Evolutionary conservation across 2,113 vertebrate species (phyloP).

Genomic region (Struthio camelus): DNA sequence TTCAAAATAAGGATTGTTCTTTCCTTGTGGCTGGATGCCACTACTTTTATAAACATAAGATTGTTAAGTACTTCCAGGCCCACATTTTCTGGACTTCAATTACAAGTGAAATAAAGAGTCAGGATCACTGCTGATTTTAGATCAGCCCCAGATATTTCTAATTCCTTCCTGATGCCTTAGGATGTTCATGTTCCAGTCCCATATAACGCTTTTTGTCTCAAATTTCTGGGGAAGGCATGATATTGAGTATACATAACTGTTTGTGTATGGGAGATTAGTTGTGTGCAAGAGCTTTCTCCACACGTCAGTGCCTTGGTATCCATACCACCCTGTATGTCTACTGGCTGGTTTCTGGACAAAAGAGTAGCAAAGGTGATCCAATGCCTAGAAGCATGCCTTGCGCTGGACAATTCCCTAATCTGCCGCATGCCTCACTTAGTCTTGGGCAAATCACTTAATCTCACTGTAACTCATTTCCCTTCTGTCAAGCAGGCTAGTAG

Average conservation of each 20-base stretch:
- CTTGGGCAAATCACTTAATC: neutral
- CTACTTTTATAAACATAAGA: neutral
- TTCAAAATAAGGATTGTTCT: neutral
- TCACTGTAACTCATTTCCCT: rapidly evolving
- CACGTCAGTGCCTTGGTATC: neutral
- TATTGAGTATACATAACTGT: neutral
- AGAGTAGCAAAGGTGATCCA: neutral
- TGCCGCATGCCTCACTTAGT: neutral
- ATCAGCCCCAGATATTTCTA: neutral
- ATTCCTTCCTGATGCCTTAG: neutral
- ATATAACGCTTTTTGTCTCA: neutral
- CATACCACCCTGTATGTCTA: no score
- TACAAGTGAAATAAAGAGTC: neutral
- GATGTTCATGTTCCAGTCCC: neutral
- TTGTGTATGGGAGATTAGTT: neutral
- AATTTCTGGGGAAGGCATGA: neutral
- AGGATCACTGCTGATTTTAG: neutral
- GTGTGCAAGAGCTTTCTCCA: neutral
- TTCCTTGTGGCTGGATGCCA: neutral
- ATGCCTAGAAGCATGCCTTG: neutral
- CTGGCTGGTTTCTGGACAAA: neutral
- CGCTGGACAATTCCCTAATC: neutral
- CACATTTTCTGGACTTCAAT: neutral
- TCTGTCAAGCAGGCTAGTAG: neutral
- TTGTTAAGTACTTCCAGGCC: neutral